Evolutionary conservation across 2,888 invertebrate species (phyloP), one percentile per base, ranked within the genome.

Genomic region (Plusia festucae): DNA sequence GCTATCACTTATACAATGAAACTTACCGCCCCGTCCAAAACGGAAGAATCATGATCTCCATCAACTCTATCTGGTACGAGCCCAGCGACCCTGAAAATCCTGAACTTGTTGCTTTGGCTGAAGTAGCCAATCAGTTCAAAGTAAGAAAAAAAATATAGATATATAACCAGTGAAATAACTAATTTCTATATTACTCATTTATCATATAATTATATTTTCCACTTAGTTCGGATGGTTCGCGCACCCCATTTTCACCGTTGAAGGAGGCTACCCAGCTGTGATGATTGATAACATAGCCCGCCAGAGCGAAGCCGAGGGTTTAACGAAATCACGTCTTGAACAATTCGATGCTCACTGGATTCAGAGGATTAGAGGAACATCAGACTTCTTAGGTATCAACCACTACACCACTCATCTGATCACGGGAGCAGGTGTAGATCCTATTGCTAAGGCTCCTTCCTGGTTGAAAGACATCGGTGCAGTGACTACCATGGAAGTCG

Each of bases 1-100:
- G 96, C 0, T 97, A 96, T 87, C 95, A 96, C 64, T 84, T 97
- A 24, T 97, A 97, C 84, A 93, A 97, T 56, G 88, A 95, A 7
- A 93, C 95, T n/a, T 97, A 96, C 87, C 93, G 95, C 65, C 76
- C 91, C 0, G 81, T 72, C 1, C 96, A 96, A 83, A 91, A 95
- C 65, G 96, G 96, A 15, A 91, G 87, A 68, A 93, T 95, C 64
- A 95, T 95, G 95, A 95, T 95, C 77, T 95, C 95, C 15, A 93
- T 95, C 63, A 95, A 95, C 75, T 92, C 95, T n/a, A 95, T 95
- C 63, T 95, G 94, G 94, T 95, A 95, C 70, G 94, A 95, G 72
- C 95, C 95, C 18, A 91, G 89, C 55, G 91, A 95, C 76, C 90
- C 93, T 1, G 85, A 87, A 55, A 90, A 93, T 73, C 76, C 87